Base-by-base conservation (phyloP, 2,888 invertebrate species). In the Cataglyphis rosenhaueri region DNA sequence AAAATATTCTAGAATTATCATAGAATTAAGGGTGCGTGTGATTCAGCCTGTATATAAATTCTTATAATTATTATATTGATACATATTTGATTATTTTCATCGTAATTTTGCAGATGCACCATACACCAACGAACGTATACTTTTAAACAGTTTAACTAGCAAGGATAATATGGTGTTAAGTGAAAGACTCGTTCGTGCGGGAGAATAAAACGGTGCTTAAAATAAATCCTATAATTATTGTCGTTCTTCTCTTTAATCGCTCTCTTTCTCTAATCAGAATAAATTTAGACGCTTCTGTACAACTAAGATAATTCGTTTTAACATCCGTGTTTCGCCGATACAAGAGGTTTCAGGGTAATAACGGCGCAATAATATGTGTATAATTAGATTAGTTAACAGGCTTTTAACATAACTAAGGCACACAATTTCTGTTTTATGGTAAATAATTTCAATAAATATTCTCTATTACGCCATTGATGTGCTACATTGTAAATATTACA, bases 91-190 rank as follows among this genome's bases (percentile, higher is more conserved):
- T 38, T 25, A 74, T 74, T 57, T 41, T 18, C 78, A 35, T 35
- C 35, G 6, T n/a, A 38, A 57, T 70, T 78, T 91, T 87, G 0
- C 87, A 94, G 94, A 92, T 87, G 91, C 89, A 32, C 92, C 93
- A 6, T 32, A 91, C 2, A 93, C 93, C 25, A 92, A 91, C 4
- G 94, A 94, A 75, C 92, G 86, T 79, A 92, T 94, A 78, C 81
- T 94, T 9, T 15, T 92, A 29, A 86, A 25, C 15, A 90, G 92
- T 82, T 88, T 93, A 35, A 93, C 93, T 4, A 87, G 57, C 8
- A 90, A 89, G 57, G 86, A 93, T 3, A 81, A 84, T 18, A 93
- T 94, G 94, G 84, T 88, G 57, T 79, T 93, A 6, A 35, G 35
- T 91, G 81, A 88, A 3, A 59, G 6, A 57, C 41, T 66, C 10